These are phyloP conservation scores for Slavum lentiscoides DNA, from an alignment of 2,888 invertebrate species.

Conservation along the genomic window DNA sequence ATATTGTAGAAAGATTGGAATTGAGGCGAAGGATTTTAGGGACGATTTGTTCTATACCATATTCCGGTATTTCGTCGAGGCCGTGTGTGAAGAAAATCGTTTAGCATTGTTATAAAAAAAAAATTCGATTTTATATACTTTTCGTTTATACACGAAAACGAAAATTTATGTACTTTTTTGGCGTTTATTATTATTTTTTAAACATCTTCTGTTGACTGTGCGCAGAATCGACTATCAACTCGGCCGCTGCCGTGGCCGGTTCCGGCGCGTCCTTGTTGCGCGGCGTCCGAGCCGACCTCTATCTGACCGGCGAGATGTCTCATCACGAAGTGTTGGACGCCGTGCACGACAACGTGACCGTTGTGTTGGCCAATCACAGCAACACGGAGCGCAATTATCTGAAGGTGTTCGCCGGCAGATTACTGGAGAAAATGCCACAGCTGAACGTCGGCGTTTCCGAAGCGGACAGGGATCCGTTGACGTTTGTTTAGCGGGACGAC, in stretches of 20 bases:
- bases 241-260: conserved; percentile 86
- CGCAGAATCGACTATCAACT: conserved; percentile 61
- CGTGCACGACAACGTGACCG: conserved; percentile 74
- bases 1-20: too few species aligned
- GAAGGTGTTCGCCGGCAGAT: conserved; percentile 57
- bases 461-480: conserved; percentile 77
- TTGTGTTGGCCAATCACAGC: conserved; percentile 89
- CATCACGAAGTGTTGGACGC: conserved; percentile 93
- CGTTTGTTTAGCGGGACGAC: conserved; percentile 10
- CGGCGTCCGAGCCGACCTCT: conserved; percentile 74
- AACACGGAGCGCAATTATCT: conserved; percentile 92
- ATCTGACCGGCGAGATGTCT: conserved; percentile 88
- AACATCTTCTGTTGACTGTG: too few species aligned
- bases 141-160: too few species aligned
- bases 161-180: too few species aligned
- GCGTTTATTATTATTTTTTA: too few species aligned
- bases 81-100: too few species aligned
- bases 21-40: too few species aligned
- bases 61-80: too few species aligned
- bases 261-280: conserved; percentile 80
- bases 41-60: too few species aligned
- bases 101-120: too few species aligned
- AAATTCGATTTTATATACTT: too few species aligned
- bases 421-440: conserved; percentile 61
- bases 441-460: conserved; percentile 72